Conservation (phyloP, 2,797 vertebrate genomes). For the Alectoris magna region DNA sequence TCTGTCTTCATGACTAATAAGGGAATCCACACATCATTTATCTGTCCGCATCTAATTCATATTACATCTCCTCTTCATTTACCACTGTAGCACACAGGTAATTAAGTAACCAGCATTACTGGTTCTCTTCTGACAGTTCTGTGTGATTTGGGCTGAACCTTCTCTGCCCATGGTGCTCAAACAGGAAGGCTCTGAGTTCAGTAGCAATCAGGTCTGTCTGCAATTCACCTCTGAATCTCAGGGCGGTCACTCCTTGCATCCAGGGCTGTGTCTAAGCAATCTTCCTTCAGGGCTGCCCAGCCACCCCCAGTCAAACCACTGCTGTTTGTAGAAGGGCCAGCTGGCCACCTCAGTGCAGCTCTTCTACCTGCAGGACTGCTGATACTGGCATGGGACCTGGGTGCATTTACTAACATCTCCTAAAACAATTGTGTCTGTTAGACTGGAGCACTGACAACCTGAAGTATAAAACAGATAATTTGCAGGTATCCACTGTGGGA, state of each 20-base stretch:
- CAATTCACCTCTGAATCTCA: rapidly evolving
- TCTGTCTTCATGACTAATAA: background rate
- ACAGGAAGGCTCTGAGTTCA: background rate
- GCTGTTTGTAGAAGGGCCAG: rapidly evolving
- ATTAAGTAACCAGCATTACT: background rate
- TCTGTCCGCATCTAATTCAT: background rate
- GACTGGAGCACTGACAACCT: background rate
- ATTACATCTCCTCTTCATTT: background rate
- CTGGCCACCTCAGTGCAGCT: rapidly evolving
- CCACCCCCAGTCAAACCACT: rapidly evolving
- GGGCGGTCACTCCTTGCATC: rapidly evolving
- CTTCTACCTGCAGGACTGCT: background rate
- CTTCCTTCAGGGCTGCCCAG: background rate
- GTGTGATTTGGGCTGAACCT: background rate
- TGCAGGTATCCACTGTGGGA: background rate
- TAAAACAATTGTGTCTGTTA: background rate
- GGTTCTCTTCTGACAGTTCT: background rate
- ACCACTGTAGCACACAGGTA: background rate
- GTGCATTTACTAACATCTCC: background rate
- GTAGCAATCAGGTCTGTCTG: rapidly evolving
- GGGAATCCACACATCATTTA: background rate
- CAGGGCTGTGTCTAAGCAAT: background rate
- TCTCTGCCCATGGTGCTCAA: rapidly evolving
- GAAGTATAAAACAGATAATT: background rate
- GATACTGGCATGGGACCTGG: too few relatives aligned